These are phyloP conservation scores for Aphaenogaster ashmeadi DNA, from an alignment of 1,140 invertebrate species.

Conservation along the genomic window DNA sequence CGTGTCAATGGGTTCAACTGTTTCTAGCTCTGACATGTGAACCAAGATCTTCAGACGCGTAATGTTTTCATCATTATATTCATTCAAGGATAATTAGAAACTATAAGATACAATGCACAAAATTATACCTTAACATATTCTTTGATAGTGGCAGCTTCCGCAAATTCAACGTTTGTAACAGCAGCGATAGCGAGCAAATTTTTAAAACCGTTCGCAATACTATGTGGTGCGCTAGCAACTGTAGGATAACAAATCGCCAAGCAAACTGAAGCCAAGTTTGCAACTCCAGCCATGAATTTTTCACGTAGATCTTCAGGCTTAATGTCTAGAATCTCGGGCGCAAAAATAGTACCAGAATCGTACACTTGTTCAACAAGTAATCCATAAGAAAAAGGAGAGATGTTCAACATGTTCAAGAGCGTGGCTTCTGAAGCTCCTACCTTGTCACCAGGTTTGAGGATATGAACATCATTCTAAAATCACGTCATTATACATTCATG, in stretches of 20 bases:
- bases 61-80: slow-evolving; percentile 71
- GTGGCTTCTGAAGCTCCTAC: slow-evolving; percentile 99
- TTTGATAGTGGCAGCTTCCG: slow-evolving; percentile 97
- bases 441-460: slow-evolving; percentile 98
- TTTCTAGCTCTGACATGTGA: slow-evolving; percentile 83
- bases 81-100: background rate
- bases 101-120: background rate
- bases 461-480: slow-evolving; percentile 96
- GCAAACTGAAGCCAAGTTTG: slow-evolving; percentile 97
- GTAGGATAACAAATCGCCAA: slow-evolving; percentile 98
- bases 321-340: slow-evolving; percentile 98
- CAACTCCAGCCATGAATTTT: slow-evolving; percentile 97
- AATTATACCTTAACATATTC: slow-evolving; percentile 93
- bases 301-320: slow-evolving; percentile 97
- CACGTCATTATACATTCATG: slow-evolving; percentile 81
- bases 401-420: slow-evolving; percentile 99
- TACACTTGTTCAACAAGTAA: slow-evolving; percentile 98
- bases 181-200: slow-evolving; percentile 98
- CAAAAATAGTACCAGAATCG: slow-evolving; percentile 99
- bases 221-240: slow-evolving; percentile 98
- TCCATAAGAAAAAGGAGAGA: slow-evolving; percentile 99
- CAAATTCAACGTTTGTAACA: slow-evolving; percentile 97
- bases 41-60: slow-evolving; percentile 72
- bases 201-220: slow-evolving; percentile 99
- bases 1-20: slow-evolving; percentile 84